Conservation (phyloP, 2,113 vertebrate species). For the Grantiella picta region DNA sequence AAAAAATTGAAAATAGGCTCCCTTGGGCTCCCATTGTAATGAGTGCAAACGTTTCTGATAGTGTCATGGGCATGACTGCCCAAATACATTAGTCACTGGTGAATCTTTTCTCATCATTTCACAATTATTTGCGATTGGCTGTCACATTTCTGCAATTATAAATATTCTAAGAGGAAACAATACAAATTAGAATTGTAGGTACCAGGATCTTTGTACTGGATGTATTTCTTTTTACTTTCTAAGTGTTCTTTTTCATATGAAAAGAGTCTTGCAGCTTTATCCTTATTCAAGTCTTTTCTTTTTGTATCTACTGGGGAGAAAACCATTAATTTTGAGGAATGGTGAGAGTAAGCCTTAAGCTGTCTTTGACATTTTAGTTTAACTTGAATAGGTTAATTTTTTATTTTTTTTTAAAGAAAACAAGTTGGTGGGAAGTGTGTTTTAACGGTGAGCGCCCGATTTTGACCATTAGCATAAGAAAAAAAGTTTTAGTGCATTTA, state of each 20-base stretch:
- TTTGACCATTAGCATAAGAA: slow-evolving; percentile 95
- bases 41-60: background rate
- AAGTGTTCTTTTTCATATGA: slow-evolving; percentile 65
- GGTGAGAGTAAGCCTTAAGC: slow-evolving; percentile 57
- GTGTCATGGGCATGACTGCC: background rate
- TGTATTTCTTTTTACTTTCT: slow-evolving; percentile 48
- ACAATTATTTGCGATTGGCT: background rate
- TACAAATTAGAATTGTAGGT: slow-evolving; percentile 41
- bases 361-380: slow-evolving; percentile 68
- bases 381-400: slow-evolving; percentile 68
- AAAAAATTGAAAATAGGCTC: background rate
- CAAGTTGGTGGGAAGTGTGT: slow-evolving; percentile 78
- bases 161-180: slow-evolving; percentile 30
- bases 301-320: slow-evolving; percentile 53
- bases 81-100: background rate
- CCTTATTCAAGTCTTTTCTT: slow-evolving; percentile 57
- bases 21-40: background rate
- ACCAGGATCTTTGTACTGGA: slow-evolving; percentile 22
- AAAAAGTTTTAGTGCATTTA: slow-evolving; percentile 95
- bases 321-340: slow-evolving; percentile 65
- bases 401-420: slow-evolving; percentile 49
- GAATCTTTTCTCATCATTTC: background rate
- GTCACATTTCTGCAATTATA: slow-evolving; percentile 28
- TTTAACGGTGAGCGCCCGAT: slow-evolving; percentile 82
- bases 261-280: slow-evolving; percentile 63